phyloP scores from a whole-genome alignment of 2,888 invertebrate genomes.

The Thumatha senex region DNA sequence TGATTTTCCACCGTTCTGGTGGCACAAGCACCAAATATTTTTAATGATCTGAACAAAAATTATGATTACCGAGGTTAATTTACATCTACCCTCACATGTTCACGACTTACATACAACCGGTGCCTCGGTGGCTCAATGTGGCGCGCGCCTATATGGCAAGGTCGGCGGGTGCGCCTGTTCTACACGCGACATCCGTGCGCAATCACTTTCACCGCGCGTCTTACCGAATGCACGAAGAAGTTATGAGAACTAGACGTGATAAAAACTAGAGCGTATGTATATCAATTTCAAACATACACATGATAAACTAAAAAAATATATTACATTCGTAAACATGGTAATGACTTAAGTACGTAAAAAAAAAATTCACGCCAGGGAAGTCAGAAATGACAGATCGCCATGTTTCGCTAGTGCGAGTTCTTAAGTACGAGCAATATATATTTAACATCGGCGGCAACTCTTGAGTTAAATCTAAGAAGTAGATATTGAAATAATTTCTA shows the following conservation, averaged over 20 bases:
- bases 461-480: no score
- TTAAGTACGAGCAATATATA: no score
- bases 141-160: conserved; percentile 70
- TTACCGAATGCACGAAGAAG: conserved; percentile 67
- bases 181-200: conserved; percentile 72
- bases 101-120: conserved; percentile 37
- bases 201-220: conserved; percentile 78
- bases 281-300: no score
- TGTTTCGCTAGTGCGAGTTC: no score
- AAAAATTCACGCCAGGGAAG: no score
- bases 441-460: no score
- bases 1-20: background rate
- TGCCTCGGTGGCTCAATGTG: conserved; percentile 29
- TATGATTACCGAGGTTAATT: background rate
- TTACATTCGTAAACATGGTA: no score
- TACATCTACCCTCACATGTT: conserved; percentile 21
- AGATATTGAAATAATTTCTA: no score
- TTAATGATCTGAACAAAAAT: background rate
- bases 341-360: no score
- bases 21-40: no score
- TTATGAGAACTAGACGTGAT: conserved; percentile 33
- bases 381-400: no score
- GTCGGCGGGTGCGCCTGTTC: conserved; percentile 66
- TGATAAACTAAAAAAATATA: no score
- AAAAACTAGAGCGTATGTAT: background rate